Evolutionary conservation across 2,113 vertebrate species (phyloP).

Genomic region (Lagenorhynchus albirostris): DNA sequence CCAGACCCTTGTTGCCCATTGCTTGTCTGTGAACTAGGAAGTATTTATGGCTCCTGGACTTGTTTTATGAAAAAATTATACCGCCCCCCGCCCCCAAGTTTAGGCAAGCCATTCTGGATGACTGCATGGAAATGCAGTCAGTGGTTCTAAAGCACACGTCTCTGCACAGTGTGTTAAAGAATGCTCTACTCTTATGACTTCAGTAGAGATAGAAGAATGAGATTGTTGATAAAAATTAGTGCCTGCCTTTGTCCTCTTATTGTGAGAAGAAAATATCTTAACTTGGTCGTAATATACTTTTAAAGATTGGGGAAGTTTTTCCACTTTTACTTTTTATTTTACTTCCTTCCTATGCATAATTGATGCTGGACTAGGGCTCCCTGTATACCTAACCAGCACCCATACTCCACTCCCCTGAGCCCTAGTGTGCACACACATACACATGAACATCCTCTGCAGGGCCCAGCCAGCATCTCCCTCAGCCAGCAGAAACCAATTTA

Average conservation of each 20-base stretch:
- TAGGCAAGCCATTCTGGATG: background rate
- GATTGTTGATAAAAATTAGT: too few relatives aligned
- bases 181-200: background rate
- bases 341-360: background rate
- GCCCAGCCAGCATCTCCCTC: background rate
- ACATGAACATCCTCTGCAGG: background rate
- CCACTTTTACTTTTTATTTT: background rate
- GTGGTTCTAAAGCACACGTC: background rate
- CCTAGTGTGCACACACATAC: background rate
- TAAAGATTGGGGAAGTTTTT: background rate
- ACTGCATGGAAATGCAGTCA: background rate
- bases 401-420: background rate
- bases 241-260: background rate
- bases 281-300: background rate
- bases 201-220: background rate
- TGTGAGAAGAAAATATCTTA: background rate
- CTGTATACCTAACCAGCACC: fast-evolving
- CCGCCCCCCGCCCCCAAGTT: background rate
- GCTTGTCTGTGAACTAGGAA: background rate
- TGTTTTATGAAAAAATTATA: background rate
- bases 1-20: background rate
- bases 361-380: background rate
- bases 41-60: background rate
- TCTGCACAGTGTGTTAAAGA: background rate
- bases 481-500: background rate